Base-by-base conservation (phyloP, 2,888 invertebrate species). In the Crematogaster levior region DNA sequence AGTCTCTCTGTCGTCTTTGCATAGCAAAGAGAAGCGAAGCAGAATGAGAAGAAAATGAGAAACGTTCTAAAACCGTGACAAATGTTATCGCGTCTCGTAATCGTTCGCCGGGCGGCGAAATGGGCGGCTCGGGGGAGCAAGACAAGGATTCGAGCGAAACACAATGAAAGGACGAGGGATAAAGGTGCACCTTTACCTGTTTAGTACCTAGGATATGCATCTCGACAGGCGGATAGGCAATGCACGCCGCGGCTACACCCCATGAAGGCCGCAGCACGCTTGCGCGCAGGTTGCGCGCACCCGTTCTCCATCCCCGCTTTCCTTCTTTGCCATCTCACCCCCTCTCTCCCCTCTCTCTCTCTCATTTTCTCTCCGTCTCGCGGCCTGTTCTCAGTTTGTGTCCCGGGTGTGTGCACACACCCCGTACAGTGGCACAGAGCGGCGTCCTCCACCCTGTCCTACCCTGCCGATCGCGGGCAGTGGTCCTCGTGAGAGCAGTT, bases 401-500 rank as follows among this genome's bases (percentile, higher is more conserved):
- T 70, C 83, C 84, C 75, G 86, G 89, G 86, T 87, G 86, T 87
- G 86, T 86, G 86, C 87, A 86, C 88, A 88, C 84, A 82, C 79
- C 84, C 68, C 80, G 77, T 77, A 77, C 82, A 74, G 73, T 82
- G 60, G 66, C 80, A 53, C 82, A 37, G 74, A 66, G 65, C 77
- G 70, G 68, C 24, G 46, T 63, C 73, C 73, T 84, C 56, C 66
- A 77, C 77, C 63, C 65, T 58, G 72, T 82, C 70, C 87, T 74
- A 83, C 85, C 86, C 86, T 83, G 56, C 63, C 61, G 51, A 21
- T 53, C 82, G 80, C 85, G 85, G 83, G 83, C 85, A 75, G 85
- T 85, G 86, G 86, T 86, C 89, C 88, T 88, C 87, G 84, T 84
- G 85, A 87, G 87, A 86, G 84, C 91, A 90, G 91, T 91, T 83